Conservation (phyloP, 2,113 vertebrate genomes). For the Canis aureus region DNA sequence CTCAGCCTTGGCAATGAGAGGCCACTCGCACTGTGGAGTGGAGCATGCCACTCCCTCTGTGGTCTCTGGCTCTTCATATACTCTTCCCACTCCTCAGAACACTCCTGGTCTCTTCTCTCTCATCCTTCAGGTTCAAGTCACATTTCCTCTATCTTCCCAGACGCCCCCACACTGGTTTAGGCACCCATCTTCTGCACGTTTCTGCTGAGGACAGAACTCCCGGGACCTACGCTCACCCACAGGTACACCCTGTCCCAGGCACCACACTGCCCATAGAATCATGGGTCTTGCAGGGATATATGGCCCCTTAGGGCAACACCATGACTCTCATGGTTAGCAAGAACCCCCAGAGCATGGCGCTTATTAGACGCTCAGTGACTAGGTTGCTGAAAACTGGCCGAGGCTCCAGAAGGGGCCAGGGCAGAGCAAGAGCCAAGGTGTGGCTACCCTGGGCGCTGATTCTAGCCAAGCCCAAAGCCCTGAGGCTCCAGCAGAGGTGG, state of each 20-base stretch:
- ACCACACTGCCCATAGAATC: accelerated
- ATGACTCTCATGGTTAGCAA: neutral
- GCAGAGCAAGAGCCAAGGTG: neutral
- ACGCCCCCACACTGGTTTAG: neutral
- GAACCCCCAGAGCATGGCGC: neutral
- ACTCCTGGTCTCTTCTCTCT: too few species aligned
- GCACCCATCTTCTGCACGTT: too few species aligned
- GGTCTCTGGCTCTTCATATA: too few species aligned
- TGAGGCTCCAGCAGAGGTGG: neutral
- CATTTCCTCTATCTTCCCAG: neutral
- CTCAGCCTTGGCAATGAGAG: neutral
- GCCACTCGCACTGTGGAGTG: too few species aligned
- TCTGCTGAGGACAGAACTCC: neutral
- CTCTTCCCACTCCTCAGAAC: neutral
- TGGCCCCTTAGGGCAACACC: neutral
- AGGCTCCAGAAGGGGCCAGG: neutral
- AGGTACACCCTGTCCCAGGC: accelerated
- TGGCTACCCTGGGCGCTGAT: too few species aligned
- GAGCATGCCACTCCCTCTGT: too few species aligned
- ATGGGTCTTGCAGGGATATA: neutral
- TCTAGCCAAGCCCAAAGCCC: neutral
- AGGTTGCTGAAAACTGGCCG: neutral
- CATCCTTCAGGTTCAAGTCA: neutral
- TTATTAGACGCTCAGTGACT: neutral
- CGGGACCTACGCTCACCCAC: neutral